Conservation (phyloP, 2,888 invertebrate species). For the Conchocele bisecta region DNA sequence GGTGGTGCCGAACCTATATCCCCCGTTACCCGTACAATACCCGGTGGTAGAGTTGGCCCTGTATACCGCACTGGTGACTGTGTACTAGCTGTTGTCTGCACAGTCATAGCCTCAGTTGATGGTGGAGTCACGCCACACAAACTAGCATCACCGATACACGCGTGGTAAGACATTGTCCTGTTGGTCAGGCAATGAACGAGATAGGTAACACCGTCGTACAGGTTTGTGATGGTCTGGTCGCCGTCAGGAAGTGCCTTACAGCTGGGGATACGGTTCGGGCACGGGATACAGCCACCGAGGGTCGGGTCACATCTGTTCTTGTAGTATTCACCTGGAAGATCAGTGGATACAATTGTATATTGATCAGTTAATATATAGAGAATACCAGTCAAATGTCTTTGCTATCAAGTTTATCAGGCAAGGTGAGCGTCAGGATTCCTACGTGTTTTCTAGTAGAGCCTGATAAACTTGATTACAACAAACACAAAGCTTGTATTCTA, state of each 20-base stretch:
- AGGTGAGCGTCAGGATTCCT: background rate
- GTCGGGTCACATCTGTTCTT: slow-evolving; percentile 58
- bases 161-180: slow-evolving; percentile 39
- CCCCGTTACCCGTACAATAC: too few relatives aligned
- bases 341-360: background rate
- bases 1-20: too few relatives aligned
- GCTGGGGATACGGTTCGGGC: slow-evolving; percentile 55
- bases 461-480: too few relatives aligned
- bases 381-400: background rate
- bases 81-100: background rate
- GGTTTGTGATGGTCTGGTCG: slow-evolving; percentile 41
- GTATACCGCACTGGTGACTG: background rate
- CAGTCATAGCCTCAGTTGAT: background rate
- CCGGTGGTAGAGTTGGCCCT: too few relatives aligned
- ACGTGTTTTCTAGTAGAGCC: too few relatives aligned
- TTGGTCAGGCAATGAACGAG: slow-evolving; percentile 30
- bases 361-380: background rate
- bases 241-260: slow-evolving; percentile 56
- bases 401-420: background rate
- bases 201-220: slow-evolving; percentile 37
- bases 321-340: slow-evolving; percentile 56
- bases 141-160: slow-evolving; percentile 19
- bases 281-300: slow-evolving; percentile 46
- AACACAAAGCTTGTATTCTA: too few relatives aligned
- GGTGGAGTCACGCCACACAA: background rate